Conservation (phyloP, 2,797 vertebrate species). For the Lepus oiostolus region DNA sequence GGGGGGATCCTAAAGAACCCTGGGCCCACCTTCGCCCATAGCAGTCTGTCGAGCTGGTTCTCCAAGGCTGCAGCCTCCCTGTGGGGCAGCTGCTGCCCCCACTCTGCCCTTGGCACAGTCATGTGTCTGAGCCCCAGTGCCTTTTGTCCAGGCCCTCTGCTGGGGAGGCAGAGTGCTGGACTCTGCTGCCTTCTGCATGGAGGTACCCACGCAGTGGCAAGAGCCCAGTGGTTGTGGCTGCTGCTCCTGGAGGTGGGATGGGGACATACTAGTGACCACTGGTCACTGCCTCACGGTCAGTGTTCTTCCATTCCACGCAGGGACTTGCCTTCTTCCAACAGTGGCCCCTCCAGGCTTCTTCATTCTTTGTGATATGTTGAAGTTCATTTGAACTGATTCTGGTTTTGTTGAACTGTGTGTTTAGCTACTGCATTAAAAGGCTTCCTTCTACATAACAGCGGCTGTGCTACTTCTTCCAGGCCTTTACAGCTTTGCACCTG, state of each 20-base stretch:
- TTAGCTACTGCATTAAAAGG: constrained; percentile 74
- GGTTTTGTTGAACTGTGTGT: constrained; percentile 62
- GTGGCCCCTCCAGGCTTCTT: constrained; percentile 22
- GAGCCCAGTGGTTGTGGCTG: neutral
- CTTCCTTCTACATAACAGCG: constrained; percentile 43
- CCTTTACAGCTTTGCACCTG: neutral
- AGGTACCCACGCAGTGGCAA: constrained; percentile 18
- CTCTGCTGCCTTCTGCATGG: neutral
- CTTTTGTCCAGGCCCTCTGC: constrained; percentile 51
- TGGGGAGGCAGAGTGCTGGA: neutral
- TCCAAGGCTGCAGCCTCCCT: constrained; percentile 66
- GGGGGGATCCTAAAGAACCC: neutral
- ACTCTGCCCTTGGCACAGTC: neutral
- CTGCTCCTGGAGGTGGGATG: neutral
- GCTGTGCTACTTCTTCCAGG: neutral
- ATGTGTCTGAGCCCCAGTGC: constrained; percentile 68
- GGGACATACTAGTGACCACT: neutral
- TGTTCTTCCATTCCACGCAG: constrained; percentile 23
- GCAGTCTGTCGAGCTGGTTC: constrained; percentile 81
- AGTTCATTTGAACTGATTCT: constrained; percentile 68
- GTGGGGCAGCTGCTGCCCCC: neutral
- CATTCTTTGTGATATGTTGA: constrained; percentile 67
- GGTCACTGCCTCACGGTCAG: neutral
- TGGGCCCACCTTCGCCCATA: neutral
- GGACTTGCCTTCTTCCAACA: constrained; percentile 25